Evolutionary conservation across 1,140 invertebrate genomes (phyloP), one percentile per base, ranked within the genome.

Genomic region (Whitmania pigra): DNA sequence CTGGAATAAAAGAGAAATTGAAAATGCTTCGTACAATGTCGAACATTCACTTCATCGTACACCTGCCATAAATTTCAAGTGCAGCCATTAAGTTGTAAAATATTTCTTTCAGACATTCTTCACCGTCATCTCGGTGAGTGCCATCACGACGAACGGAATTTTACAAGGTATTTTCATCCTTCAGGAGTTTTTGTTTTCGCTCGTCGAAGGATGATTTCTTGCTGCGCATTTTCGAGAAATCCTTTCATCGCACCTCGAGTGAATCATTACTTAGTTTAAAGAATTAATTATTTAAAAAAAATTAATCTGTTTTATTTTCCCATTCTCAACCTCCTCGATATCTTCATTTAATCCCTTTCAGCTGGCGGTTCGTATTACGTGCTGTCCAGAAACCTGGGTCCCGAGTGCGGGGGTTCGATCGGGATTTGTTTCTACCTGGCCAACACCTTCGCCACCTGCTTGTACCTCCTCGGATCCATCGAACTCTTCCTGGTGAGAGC

Each of bases 281-380:
- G 31, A 36, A 3, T 36, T 36, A 36, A 36, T 36, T 2, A 36
- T 36, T 36, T 36, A 3, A 3, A 36, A 3, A 36, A 36, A 36
- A 36, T 36, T 36, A 36, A 36, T 36, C 6, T 3, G 31, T 36
- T 36, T 36, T 36, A 36, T 36, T 36, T 6, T 6, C 31, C 31
- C 31, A n/a, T n/a, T n/a, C 31, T 36, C 31, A 6, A 36, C 31
- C 31, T 36, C 9, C 43, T 49, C 43, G 43, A 49, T 13, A 17
- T 13, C 57, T 25, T 7, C 57, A 15, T 13, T 25, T 63, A 11
- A 13, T 63, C 18, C 57, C 57, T 25, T 7, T n/a, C 95, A 54
- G 96, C 90, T 0, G 96, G 96, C 57, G 96, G 96, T 20, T 95
- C 94, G 66, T 99, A 99, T 83, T 99, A 98, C 82, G 97, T 99